Base-by-base conservation (phyloP, 37 sponge, comb jelly and placozoan genomes). In the Haliclona indistincta region DNA sequence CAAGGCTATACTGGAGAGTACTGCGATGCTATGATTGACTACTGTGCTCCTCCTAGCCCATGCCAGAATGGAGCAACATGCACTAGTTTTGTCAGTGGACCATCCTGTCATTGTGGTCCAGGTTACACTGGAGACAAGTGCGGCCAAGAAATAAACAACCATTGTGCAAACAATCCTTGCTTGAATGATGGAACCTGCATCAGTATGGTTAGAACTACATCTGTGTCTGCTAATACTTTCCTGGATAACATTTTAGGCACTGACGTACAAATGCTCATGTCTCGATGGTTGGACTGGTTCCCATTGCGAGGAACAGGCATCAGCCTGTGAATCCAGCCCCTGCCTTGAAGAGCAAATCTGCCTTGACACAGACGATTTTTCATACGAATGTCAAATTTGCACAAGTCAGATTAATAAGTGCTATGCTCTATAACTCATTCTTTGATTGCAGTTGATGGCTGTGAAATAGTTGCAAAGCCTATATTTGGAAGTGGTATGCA, bases 11-110 rank as follows among this genome's bases (percentile, higher is more conserved):
- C 60, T 58, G 60, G 60, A 25, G 26, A 20, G 23, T 58, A 58
- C 60, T 58, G 60, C n/a, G 60, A 58, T 58, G 25, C 22, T n/a
- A n/a, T 7, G 26, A 58, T 58, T 58, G 22, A 25, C 22, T 58
- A 58, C 60, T 58, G 60, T 55, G 2, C 51, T 3, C 8, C 69
- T 11, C 11, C 67, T 35, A 25, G 1, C 40, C 70, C 76, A 29
- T 83, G 84, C 58, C 64, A 33, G 41, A 83, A 83, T 75, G 70
- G 63, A 56, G 84, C 52, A 4, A 69, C 70, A 0, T 83, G 84
- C 39, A 68, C 15, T 20, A n/a, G 28, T 58, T 58, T 25, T n/a
- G 6, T 20, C n/a, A 26, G 60, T 25, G 11, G n/a, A 20, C n/a
- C 11, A 6, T 7, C 60, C 26, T 58, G 60, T 26, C 11, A 58